These are phyloP conservation scores for Pseudolaguvia tuberculata DNA, from an alignment of 2,113 vertebrate genomes.

Conservation along the genomic window DNA sequence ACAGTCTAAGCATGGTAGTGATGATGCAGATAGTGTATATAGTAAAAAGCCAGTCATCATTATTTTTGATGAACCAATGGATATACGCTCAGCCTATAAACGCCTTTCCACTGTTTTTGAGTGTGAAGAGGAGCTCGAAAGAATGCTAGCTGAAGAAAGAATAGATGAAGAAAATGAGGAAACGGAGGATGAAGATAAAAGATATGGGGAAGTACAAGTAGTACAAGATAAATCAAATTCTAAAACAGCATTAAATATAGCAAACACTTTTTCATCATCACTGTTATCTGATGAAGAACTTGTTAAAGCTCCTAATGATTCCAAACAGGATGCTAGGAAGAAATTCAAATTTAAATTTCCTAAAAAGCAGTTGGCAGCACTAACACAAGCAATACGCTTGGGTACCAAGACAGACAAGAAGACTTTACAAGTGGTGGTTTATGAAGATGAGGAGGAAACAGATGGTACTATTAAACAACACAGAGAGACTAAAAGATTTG, in stretches of 20 bases:
- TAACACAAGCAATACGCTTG: constrained; percentile 86
- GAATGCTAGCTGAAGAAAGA: constrained; percentile 83
- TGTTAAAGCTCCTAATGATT: constrained; percentile 52
- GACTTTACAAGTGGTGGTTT: constrained; percentile 94
- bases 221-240: constrained; percentile 19
- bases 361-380: constrained; percentile 89
- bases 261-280: not conserved
- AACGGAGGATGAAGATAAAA: constrained; percentile 63
- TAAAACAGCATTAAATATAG: not conserved
- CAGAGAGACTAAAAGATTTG: constrained; percentile 87
- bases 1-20: constrained; percentile 55
- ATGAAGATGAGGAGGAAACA: constrained; percentile 90
- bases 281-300: not conserved
- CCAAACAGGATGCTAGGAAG: constrained; percentile 81
- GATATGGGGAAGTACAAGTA: constrained; percentile 11
- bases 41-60: constrained; percentile 95
- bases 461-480: constrained; percentile 84
- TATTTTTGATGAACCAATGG: constrained; percentile 97
- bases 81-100: constrained; percentile 93
- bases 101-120: constrained; percentile 96
- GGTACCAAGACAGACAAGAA: constrained; percentile 94
- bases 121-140: constrained; percentile 91
- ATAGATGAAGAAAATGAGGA: constrained; percentile 91
- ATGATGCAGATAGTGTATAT: constrained; percentile 55
- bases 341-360: constrained; percentile 98